These are phyloP conservation scores for Ptyas mucosa DNA, from an alignment of 2,113 vertebrate genomes.

Conservation along the genomic window DNA sequence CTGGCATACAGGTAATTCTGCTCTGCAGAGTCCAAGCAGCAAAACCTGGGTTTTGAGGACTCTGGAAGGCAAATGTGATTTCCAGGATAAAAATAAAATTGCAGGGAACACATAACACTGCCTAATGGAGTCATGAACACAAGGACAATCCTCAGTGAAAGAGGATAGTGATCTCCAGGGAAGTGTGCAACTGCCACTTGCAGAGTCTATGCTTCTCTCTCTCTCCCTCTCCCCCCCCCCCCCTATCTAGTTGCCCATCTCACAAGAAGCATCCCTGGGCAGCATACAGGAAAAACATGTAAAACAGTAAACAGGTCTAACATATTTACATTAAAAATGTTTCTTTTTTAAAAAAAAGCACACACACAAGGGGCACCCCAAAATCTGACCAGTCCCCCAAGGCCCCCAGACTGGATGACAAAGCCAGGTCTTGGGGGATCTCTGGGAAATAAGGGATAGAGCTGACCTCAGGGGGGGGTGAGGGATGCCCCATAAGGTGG, in stretches of 20 bases:
- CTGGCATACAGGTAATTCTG: background rate
- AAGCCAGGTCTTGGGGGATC: too few species aligned
- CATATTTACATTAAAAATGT: background rate
- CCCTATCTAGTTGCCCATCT: background rate
- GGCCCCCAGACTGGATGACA: too few species aligned
- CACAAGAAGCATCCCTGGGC: background rate
- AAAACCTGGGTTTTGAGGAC: background rate
- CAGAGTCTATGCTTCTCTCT: too few species aligned
- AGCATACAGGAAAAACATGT: background rate
- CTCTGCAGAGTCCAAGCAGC: background rate
- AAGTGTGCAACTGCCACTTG: background rate
- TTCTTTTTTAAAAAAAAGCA: background rate
- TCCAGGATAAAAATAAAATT: background rate
- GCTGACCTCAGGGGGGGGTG: background rate
- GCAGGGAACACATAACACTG: background rate
- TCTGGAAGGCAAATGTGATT: background rate
- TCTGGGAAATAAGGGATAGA: too few species aligned
- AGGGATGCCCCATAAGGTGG: background rate
- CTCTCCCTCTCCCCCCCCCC: too few species aligned
- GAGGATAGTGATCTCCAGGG: background rate
- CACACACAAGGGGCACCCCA: background rate
- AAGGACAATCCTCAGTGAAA: background rate
- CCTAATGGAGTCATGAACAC: background rate
- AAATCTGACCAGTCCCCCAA: background rate
- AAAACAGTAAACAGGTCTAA: background rate